phyloP scores from a whole-genome alignment of 2,113 vertebrate genomes.

The Ameiurus melas region DNA sequence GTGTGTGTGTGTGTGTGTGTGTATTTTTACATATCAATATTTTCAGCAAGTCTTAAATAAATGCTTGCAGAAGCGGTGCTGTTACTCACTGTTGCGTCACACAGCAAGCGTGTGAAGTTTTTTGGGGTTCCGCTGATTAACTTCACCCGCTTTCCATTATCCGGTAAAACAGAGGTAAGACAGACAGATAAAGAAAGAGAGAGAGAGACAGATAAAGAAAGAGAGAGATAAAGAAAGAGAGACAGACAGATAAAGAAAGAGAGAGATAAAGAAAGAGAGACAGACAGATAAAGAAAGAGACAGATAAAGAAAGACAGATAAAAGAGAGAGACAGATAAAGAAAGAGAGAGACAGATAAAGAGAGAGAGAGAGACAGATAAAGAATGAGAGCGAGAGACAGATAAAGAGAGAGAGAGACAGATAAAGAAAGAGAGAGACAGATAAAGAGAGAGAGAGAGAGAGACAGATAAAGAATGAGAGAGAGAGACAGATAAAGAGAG shows the following conservation, averaged over 20 bases:
- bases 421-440: too few relatives aligned
- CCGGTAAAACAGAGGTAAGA: background rate
- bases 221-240: background rate
- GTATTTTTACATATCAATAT: constrained; percentile 20
- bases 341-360: background rate
- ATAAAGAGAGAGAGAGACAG: background rate
- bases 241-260: too few relatives aligned
- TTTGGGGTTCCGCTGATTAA: background rate
- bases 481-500: too few relatives aligned
- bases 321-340: background rate
- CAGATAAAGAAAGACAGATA: too few relatives aligned
- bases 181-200: background rate
- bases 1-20: constrained; percentile 10
- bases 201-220: background rate
- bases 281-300: too few relatives aligned
- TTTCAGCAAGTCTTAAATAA: constrained; percentile 7
- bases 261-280: too few relatives aligned
- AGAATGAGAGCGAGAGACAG: background rate
- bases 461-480: too few relatives aligned
- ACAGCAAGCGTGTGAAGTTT: background rate
- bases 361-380: background rate
- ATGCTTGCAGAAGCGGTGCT: background rate
- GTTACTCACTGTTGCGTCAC: constrained; percentile 25
- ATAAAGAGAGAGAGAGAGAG: background rate
- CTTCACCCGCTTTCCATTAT: background rate